A percentile compares a stretch with the other conserved stretches of the same genome.
Evolutionary conservation across 2,113 vertebrate species (phyloP).

Genomic region (Psophia crepitans): DNA sequence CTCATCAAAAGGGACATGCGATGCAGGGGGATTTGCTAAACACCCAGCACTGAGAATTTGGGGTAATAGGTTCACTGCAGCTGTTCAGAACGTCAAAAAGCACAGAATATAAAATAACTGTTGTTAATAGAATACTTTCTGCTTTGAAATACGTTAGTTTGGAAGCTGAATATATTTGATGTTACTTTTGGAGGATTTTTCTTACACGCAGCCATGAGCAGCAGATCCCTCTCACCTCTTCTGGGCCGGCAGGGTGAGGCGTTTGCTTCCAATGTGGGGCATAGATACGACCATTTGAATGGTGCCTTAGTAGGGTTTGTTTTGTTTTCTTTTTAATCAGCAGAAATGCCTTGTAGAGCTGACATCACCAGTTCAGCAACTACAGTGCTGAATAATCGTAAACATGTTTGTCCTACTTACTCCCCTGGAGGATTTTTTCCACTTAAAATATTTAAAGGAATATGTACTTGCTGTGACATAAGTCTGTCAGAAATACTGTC

Average conservation of each 20-base stretch:
- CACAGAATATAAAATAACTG: neutral
- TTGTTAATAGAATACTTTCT: neutral
- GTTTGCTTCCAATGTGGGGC: neutral
- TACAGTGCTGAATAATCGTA: constrained; percentile 46
- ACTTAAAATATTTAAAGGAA: constrained; percentile 29
- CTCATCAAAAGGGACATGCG: accelerated
- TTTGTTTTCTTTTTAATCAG: neutral
- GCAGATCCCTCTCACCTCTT: neutral
- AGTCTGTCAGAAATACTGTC: neutral
- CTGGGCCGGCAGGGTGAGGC: neutral
- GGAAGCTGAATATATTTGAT: neutral
- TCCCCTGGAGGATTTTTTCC: constrained; percentile 39
- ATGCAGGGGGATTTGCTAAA: neutral
- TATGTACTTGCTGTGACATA: neutral
- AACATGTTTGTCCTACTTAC: constrained; percentile 62
- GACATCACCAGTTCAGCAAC: constrained; percentile 5
- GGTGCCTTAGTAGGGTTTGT: neutral
- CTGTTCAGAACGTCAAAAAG: neutral
- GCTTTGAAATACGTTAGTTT: neutral
- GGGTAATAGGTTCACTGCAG: neutral
- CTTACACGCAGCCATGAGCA: neutral
- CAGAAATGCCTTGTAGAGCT: neutral
- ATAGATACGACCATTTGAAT: neutral
- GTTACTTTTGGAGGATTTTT: neutral
- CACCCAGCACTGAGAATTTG: neutral